A percentile compares a stretch with the other conserved stretches of the same genome.
phyloP scores from a whole-genome alignment of 2,888 invertebrate species.

The Drosophila quinaria region DNA sequence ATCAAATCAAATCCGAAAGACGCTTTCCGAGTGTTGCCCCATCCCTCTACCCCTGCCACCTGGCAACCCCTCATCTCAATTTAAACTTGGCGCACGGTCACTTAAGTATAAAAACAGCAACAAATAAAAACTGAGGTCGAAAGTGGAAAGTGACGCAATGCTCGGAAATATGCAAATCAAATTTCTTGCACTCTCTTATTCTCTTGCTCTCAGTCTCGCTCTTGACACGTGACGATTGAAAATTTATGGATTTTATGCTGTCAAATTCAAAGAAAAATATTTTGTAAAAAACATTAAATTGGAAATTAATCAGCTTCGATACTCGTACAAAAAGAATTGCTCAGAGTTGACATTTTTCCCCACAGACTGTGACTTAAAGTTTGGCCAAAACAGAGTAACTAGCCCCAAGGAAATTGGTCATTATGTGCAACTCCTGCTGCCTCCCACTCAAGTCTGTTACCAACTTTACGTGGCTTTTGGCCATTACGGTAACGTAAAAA shows the following conservation, averaged over 20 bases:
- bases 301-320: constrained; percentile 23
- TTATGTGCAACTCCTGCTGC: constrained; percentile 63
- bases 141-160: constrained; percentile 8
- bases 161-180: constrained; percentile 57
- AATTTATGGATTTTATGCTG: constrained; percentile 51
- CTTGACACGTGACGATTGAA: constrained; percentile 61
- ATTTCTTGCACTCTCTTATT: constrained; percentile 7
- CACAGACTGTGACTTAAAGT: constrained; percentile 35
- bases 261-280: constrained; percentile 9
- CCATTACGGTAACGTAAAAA: constrained; percentile 56
- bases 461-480: constrained; percentile 69
- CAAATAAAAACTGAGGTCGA: constrained; percentile 6
- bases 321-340: not conserved
- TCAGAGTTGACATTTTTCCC: constrained; percentile 29
- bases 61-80: not conserved
- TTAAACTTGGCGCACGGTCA: constrained; percentile 39
- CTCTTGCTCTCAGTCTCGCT: not conserved
- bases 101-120: constrained; percentile 42
- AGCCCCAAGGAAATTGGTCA: constrained; percentile 76
- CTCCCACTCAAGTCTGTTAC: constrained; percentile 31
- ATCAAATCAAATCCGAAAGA: constrained; percentile 54
- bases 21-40: constrained; percentile 17
- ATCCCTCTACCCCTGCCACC: not conserved
- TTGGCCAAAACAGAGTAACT: constrained; percentile 27
- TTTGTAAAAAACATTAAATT: constrained; percentile 11